Evolutionary conservation across 2,797 vertebrate genomes (phyloP).

Genomic region (Limosa lapponica): DNA sequence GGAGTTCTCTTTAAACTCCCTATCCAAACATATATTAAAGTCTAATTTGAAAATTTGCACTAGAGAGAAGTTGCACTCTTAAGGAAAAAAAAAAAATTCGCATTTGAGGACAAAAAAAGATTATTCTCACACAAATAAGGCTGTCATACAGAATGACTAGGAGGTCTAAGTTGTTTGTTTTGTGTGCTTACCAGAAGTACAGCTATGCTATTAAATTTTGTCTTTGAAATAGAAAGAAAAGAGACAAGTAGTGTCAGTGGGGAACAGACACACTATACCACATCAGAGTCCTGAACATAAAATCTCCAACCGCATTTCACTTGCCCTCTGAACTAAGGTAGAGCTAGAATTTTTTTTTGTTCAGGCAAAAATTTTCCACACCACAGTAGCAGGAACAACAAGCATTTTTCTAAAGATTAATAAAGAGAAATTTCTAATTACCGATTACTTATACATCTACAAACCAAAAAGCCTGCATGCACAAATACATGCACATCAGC

Average conservation of each 20-base stretch:
- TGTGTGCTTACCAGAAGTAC: not conserved
- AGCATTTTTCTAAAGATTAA: not conserved
- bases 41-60: not conserved
- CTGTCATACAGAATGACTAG: not conserved
- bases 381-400: not conserved
- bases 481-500: accelerated
- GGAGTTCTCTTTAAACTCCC: not conserved
- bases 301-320: not conserved
- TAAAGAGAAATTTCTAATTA: not conserved
- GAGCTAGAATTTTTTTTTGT: not conserved
- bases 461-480: not conserved
- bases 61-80: not conserved
- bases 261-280: not conserved
- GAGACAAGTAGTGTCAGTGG: not conserved
- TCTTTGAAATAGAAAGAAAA: not conserved
- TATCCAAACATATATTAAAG: conserved; percentile 25
- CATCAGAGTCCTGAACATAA: not conserved
- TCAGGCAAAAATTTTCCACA: not conserved
- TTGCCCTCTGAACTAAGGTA: not conserved
- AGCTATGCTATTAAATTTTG: not conserved
- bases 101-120: not conserved
- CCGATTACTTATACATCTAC: not conserved
- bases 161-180: not conserved
- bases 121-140: conserved; percentile 13
- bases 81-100: not conserved